Conservation (phyloP, 2,113 vertebrate species). For the Prionailurus bengalensis region DNA sequence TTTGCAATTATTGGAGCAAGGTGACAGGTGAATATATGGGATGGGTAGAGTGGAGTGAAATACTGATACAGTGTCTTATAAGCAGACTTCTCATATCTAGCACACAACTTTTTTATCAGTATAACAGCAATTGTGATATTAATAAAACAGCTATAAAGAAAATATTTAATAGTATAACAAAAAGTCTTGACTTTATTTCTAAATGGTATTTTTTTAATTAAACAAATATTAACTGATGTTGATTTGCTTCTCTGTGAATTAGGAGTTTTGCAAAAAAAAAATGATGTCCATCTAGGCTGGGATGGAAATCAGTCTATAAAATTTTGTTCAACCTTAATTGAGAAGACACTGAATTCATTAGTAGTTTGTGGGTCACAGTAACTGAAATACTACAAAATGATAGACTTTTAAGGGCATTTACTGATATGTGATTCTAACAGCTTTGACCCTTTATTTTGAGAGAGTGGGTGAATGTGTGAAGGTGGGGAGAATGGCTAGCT, state of each 20-base stretch:
- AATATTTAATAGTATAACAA: not conserved
- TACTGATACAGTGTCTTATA: not conserved
- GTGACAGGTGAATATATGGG: not conserved
- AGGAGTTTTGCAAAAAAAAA: not conserved
- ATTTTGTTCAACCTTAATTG: conserved; percentile 33
- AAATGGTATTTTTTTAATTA: not conserved
- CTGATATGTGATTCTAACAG: not conserved
- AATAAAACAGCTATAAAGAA: conserved; percentile 10
- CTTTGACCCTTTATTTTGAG: conserved; percentile 5
- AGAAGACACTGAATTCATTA: not conserved
- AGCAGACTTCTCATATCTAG: not conserved
- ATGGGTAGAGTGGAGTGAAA: not conserved
- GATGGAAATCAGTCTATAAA: not conserved
- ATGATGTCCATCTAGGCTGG: not conserved
- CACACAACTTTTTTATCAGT: not conserved
- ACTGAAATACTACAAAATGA: not conserved
- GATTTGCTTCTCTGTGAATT: conserved; percentile 13
- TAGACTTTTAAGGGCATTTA: not conserved
- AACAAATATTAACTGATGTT: conserved; percentile 18
- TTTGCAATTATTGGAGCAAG: not conserved
- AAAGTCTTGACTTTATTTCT: conserved; percentile 27
- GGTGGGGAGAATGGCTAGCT: not conserved
- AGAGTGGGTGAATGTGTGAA: not conserved
- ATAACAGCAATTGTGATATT: not conserved
- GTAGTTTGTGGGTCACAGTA: not conserved